Evolutionary conservation across 2,113 vertebrate species (phyloP), one percentile per base, ranked within the genome.

Genomic region (Numenius arquata): DNA sequence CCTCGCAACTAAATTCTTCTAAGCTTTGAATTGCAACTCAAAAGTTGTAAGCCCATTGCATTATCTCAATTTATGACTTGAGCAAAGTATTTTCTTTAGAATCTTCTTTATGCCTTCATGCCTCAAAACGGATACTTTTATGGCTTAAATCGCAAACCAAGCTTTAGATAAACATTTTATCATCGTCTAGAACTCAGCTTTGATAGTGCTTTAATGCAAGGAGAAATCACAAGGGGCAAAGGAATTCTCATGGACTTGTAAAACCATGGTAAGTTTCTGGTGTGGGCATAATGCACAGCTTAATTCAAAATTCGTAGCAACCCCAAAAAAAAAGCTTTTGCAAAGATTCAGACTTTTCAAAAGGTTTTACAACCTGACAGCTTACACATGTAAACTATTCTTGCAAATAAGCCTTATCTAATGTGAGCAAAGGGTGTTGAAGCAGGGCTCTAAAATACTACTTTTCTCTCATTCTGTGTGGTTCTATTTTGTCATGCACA

Each of bases 21-120:
- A 25, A 92, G 61, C 38, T 87, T 59, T 82, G 75, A 89, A 53
- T n/a, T 61, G 72, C 61, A 84, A 56, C 59, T 47, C 47, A 80
- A 38, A 38, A 45, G 87, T 85, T 84, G 52, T 26, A 85, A 93
- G 36, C 41, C 50, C 7, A 6, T 79, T 82, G 9, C 25, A 15
- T 90, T 92, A 34, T 93, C 67, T 90, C 52, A 70, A 22, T 19
- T 82, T 79, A 6, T 23, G 73, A 45, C 53, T 63, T 50, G 22
- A 95, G 56, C 4, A 3, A 95, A 47, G 15, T 52, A 17, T 81
- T 85, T 88, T 55, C 70, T 74, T 81, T 45, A 91, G 76, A 94
- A 29, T 40, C 36, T 82, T 72, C 47, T 82, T 85, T 86, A 12
- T 53, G 22, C 19, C 63, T 91, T 59, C 29, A 1, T 65, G 30